A percentile compares a stretch with the other conserved stretches of the same genome.
Evolutionary conservation across 2,888 invertebrate species (phyloP).

Genomic region (Lordiphosa andalusiaca): DNA sequence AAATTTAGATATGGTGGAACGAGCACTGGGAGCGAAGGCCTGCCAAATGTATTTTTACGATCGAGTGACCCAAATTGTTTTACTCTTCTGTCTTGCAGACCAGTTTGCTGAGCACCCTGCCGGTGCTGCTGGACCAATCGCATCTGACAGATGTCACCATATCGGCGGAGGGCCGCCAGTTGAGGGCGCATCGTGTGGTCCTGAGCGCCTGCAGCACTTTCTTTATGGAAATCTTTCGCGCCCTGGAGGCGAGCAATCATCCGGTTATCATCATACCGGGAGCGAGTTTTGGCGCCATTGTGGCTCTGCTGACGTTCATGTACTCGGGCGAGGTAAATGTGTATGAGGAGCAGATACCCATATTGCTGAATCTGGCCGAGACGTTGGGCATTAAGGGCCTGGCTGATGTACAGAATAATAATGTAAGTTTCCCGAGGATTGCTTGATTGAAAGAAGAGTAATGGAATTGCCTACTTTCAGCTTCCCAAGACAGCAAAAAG

Average conservation of each 20-base stretch:
- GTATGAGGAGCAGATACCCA: conserved; percentile 88
- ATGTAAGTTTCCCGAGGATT: conserved; percentile 81
- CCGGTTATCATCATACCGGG: conserved; percentile 80
- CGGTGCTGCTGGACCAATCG: conserved; percentile 88
- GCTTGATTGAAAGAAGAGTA: too few relatives aligned
- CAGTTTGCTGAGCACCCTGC: conserved; percentile 88
- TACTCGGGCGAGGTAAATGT: conserved; percentile 94
- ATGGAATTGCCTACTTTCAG: conserved; percentile 20
- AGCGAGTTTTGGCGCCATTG: conserved; percentile 79
- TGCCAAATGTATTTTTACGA: conserved; percentile 62
- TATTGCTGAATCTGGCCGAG: conserved; percentile 88
- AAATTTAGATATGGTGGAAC: conserved; percentile 10
- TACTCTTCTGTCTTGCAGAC: conserved; percentile 81
- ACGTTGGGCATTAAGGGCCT: conserved; percentile 90
- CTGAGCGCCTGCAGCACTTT: conserved; percentile 94
- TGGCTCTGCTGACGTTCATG: conserved; percentile 91
- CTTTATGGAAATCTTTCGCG: conserved; percentile 90
- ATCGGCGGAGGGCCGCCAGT: conserved; percentile 90
- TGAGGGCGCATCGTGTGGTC: conserved; percentile 92
- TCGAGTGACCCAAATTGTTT: conserved; percentile 53
- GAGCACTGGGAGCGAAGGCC: conserved; percentile 15
- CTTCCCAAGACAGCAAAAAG: conserved; percentile 72
- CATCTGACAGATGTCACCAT: conserved; percentile 93
- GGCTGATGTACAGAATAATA: conserved; percentile 86
- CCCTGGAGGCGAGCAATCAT: conserved; percentile 78